Percentiles rank a stretch among this genome's conserved stretches.
phyloP scores from a whole-genome alignment of 2,113 vertebrate species.

The Ivindomyrus marchei region DNA sequence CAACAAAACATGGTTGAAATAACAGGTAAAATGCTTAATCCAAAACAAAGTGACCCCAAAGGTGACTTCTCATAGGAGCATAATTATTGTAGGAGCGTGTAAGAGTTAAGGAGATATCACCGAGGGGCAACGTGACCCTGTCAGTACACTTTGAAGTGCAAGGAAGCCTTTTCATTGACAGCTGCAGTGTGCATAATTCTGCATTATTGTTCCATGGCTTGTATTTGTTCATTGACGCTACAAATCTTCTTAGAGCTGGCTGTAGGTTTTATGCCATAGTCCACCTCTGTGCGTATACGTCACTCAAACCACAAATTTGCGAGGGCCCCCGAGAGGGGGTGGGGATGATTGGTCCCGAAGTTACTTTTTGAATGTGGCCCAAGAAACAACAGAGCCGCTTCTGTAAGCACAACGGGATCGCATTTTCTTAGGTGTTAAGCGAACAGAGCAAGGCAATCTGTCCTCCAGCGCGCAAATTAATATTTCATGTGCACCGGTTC shows the following conservation, averaged over 20 bases:
- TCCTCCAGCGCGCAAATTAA: conserved; percentile 15
- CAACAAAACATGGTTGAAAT: neutral
- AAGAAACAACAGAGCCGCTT: neutral
- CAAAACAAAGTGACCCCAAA: neutral
- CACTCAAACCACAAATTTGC: neutral
- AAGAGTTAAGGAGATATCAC: neutral
- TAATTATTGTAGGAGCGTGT: too few relatives aligned
- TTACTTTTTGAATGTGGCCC: neutral
- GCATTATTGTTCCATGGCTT: neutral
- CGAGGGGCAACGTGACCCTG: neutral
- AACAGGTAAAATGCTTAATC: neutral
- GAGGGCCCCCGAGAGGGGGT: neutral
- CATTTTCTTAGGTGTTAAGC: conserved; percentile 18
- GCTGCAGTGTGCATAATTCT: neutral
- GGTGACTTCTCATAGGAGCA: too few relatives aligned
- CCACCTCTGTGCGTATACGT: neutral
- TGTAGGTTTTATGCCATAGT: neutral
- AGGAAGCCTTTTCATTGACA: neutral
- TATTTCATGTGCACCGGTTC: conserved; percentile 25
- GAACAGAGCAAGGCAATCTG: conserved; percentile 13
- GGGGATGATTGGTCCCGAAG: neutral
- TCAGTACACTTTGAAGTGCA: neutral
- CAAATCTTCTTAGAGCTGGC: neutral
- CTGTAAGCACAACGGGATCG: neutral
- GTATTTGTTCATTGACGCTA: neutral